Percentiles rank a stretch among this genome's conserved stretches.
phyloP scores from a whole-genome alignment of 2,888 invertebrate species.

The Oscheius sp. region DNA sequence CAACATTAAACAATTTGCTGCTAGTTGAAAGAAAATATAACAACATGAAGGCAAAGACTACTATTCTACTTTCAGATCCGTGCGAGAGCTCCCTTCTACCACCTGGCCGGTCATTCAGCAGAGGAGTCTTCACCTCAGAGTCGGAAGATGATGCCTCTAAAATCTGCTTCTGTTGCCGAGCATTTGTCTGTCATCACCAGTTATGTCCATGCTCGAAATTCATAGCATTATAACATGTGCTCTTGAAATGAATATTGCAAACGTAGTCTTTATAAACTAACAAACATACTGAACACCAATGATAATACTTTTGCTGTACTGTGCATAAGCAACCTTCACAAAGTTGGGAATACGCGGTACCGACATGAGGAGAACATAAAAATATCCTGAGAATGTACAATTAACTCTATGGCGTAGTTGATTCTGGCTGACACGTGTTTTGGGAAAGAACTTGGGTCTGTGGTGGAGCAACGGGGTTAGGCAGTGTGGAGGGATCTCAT shows the following conservation, averaged over 20 bases:
- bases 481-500: slow-evolving; percentile 4
- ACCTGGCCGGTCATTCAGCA: slow-evolving; percentile 7
- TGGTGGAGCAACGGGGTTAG: not conserved
- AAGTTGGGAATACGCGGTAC: slow-evolving; percentile 19
- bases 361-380: slow-evolving; percentile 12
- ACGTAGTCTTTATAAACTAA: not conserved
- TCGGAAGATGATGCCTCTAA: slow-evolving; percentile 14
- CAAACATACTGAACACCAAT: slow-evolving; percentile 21
- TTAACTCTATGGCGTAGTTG: not conserved
- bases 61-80: not conserved
- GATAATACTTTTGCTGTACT: slow-evolving; percentile 32
- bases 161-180: slow-evolving; percentile 59
- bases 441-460: slow-evolving; percentile 12
- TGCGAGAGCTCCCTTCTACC: not conserved
- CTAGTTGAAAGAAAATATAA: too few species aligned
- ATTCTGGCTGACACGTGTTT: slow-evolving; percentile 15
- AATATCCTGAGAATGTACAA: slow-evolving; percentile 19
- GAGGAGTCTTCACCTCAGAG: not conserved
- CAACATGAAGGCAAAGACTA: too few species aligned
- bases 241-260: slow-evolving; percentile 2
- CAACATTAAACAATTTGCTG: too few species aligned
- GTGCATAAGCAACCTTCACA: slow-evolving; percentile 7
- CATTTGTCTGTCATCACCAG: slow-evolving; percentile 61
- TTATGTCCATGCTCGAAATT: slow-evolving; percentile 60
- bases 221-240: slow-evolving; percentile 34